Evolutionary conservation across 1,140 invertebrate species (phyloP).

Genomic region (Oscheius sp.): DNA sequence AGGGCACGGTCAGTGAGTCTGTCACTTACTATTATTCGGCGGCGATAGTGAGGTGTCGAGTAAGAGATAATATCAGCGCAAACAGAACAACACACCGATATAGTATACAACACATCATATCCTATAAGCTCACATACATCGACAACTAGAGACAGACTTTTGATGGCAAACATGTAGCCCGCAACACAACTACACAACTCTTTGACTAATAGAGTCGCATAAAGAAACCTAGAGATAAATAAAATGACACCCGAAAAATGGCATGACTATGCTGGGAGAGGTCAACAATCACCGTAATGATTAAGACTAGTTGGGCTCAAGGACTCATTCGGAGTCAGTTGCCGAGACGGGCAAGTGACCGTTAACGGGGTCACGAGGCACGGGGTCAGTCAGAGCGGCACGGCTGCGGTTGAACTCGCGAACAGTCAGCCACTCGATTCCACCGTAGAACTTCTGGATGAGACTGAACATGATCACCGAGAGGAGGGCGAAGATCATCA

Average conservation of each 20-base stretch:
- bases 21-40: background rate
- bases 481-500: conserved; percentile 32
- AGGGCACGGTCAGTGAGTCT: background rate
- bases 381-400: background rate
- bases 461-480: conserved; percentile 42
- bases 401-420: conserved; percentile 17
- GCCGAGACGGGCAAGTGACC: background rate
- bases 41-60: conserved; percentile 7
- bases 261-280: conserved; percentile 1
- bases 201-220: background rate
- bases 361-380: background rate
- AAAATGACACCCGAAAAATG: background rate
- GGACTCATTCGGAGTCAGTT: no score
- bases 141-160: no score
- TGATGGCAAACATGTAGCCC: no score
- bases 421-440: conserved; percentile 46
- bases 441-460: conserved; percentile 46
- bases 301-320: no score
- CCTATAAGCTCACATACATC: no score
- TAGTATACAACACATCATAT: no score
- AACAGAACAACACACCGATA: background rate
- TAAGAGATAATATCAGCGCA: background rate
- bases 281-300: no score
- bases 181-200: no score
- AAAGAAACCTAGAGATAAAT: background rate